phyloP scores from a whole-genome alignment of 2,113 vertebrate species.

The Reinhardtius hippoglossoides region DNA sequence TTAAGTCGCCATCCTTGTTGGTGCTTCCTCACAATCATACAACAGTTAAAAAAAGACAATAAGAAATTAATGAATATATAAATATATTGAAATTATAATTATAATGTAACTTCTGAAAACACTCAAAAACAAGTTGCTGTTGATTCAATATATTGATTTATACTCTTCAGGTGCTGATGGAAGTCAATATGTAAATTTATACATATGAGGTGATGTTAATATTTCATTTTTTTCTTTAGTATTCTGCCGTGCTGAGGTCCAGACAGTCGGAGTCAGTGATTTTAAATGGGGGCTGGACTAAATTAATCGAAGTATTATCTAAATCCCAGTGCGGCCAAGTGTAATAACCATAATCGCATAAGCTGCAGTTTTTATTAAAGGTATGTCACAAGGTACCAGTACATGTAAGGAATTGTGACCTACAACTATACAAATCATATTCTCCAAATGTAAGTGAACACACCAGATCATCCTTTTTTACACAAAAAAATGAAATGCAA shows the following conservation, averaged over 20 bases:
- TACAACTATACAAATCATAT: background rate
- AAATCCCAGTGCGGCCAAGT: background rate
- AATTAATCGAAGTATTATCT: background rate
- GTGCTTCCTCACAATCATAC: too few species aligned
- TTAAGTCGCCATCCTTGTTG: too few species aligned
- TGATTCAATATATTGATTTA: background rate
- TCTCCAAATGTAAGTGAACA: background rate
- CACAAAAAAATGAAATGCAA: background rate
- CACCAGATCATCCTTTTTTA: background rate
- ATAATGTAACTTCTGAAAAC: too few species aligned
- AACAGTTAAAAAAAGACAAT: too few species aligned
- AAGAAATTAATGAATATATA: too few species aligned
- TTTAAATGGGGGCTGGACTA: background rate
- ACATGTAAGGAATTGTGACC: too few species aligned
- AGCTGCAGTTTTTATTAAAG: background rate
- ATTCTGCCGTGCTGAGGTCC: background rate
- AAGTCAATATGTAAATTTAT: background rate
- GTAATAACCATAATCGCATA: background rate
- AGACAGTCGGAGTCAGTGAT: background rate
- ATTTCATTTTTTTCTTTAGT: background rate
- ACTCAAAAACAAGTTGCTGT: too few species aligned
- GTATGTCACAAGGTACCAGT: background rate
- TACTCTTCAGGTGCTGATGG: background rate
- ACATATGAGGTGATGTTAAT: background rate
- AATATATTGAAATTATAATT: too few species aligned